Evolutionary conservation across 2,888 invertebrate species (phyloP), one percentile per base, ranked within the genome.

Genomic region (Caenorhabditis doughertyi): DNA sequence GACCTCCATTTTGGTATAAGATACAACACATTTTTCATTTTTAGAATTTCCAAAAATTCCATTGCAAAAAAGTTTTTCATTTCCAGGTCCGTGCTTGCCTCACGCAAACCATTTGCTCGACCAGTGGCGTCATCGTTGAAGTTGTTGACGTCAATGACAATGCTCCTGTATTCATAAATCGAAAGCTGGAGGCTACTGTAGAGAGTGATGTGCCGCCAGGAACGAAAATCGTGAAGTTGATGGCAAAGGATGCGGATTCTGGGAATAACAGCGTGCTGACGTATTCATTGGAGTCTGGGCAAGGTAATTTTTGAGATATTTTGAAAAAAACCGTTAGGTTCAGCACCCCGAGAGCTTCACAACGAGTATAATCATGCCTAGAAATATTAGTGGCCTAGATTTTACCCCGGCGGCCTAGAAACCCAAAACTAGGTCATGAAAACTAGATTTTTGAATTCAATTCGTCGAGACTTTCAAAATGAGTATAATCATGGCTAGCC

Each of bases 141-240:
- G 86, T 90, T 2, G 83, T 83, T 8, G 90, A 91, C 70, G 73
- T 84, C 27, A 90, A 90, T 70, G 90, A 90, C 81, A 90, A 91
- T 55, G 16, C 88, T 3, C 90, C 90, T 11, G 62, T 71, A 5
- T 88, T 90, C 44, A 47, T 79, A 13, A 79, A 85, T 32, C 70
- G 80, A 13, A 67, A 79, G 3, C 73, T 86, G 29, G 81, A 84
- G 25, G 77, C 89, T 1, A 87, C 86, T 9, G 83, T 91, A 5
- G 87, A 89, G 7, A 86, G 81, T 53, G 90, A 91, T 44, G 76
- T 89, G 7, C 84, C 88, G n/a, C 65, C 84, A 25, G 88, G 88
- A 42, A 84, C 88, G 1, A 85, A 68, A 58, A 60, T 86, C 13
- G 65, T 71, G 18, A 68, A 68, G 42, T 47, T 86, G 23, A 29